phyloP scores from a whole-genome alignment of 2,888 invertebrate species.

The Coenonympha arcania region DNA sequence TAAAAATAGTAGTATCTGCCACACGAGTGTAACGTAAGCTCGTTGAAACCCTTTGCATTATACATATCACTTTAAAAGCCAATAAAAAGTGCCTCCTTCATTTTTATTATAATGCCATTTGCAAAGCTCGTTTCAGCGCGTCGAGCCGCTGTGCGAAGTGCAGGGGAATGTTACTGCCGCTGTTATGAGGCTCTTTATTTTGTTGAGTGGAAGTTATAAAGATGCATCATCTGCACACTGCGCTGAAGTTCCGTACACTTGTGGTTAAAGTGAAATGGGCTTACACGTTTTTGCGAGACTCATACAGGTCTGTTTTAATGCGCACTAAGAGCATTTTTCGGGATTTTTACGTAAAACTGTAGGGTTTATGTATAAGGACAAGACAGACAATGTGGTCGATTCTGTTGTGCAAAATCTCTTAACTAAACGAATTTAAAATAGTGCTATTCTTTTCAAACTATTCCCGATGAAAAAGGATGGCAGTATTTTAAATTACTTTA shows the following conservation, averaged over 20 bases:
- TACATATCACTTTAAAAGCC: constrained; percentile 8
- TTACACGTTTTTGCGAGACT: neutral
- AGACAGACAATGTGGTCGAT: too few relatives aligned
- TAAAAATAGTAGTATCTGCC: too few relatives aligned
- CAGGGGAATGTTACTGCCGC: constrained; percentile 23
- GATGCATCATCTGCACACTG: neutral
- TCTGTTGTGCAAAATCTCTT: too few relatives aligned
- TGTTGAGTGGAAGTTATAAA: constrained; percentile 8
- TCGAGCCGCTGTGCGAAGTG: constrained; percentile 25
- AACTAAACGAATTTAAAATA: too few relatives aligned
- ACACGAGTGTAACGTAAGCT: too few relatives aligned
- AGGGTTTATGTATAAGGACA: too few relatives aligned
- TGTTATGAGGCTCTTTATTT: constrained; percentile 25
- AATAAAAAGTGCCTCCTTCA: constrained; percentile 20
- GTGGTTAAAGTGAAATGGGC: neutral
- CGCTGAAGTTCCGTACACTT: neutral
- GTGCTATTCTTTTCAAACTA: too few relatives aligned
- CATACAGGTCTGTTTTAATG: neutral
- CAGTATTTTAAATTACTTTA: too few relatives aligned
- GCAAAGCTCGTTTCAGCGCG: constrained; percentile 19
- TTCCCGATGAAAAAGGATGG: too few relatives aligned
- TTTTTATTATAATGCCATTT: constrained; percentile 24
- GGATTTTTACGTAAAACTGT: too few relatives aligned
- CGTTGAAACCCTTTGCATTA: too few relatives aligned
- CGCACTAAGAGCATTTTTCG: neutral